A percentile compares a stretch with the other conserved stretches of the same genome.
Evolutionary conservation across 2,797 vertebrate genomes (phyloP).

Genomic region (Gymnothorax reevesii): DNA sequence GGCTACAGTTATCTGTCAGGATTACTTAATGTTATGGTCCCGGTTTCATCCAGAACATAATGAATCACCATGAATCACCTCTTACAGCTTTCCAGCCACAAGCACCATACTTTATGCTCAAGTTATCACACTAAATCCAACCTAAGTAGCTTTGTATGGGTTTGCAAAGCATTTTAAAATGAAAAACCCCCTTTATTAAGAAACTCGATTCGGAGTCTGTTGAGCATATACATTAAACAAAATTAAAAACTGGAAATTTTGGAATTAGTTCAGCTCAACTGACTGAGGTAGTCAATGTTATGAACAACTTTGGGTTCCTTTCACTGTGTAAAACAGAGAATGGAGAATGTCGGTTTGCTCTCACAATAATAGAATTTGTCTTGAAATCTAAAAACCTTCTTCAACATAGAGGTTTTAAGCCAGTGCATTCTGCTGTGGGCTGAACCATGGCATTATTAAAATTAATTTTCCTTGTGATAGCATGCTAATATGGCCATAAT

Average conservation of each 20-base stretch:
- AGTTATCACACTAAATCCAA: neutral
- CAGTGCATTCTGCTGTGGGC: too few species aligned
- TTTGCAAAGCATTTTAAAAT: neutral
- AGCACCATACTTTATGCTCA: neutral
- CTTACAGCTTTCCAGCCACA: slow-evolving; percentile 9
- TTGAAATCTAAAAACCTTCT: too few species aligned
- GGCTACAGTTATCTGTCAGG: neutral
- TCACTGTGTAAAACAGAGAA: neutral
- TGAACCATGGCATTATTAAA: too few species aligned
- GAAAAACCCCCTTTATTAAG: neutral
- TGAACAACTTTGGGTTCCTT: neutral
- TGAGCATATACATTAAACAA: neutral
- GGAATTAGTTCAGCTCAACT: neutral
- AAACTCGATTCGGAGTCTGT: neutral
- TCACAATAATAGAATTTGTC: neutral
- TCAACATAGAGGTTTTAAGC: too few species aligned
- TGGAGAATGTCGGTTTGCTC: neutral
- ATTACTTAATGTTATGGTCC: neutral
- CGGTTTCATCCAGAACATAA: slow-evolving; percentile 3
- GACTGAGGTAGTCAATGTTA: neutral
- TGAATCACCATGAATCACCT: slow-evolving; percentile 3
- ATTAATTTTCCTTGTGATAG: too few species aligned
- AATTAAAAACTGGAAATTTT: neutral
- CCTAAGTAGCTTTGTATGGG: neutral
- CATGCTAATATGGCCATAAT: too few species aligned